Evolutionary conservation across 2,797 vertebrate genomes (phyloP).

Genomic region (Tragelaphus oryx): DNA sequence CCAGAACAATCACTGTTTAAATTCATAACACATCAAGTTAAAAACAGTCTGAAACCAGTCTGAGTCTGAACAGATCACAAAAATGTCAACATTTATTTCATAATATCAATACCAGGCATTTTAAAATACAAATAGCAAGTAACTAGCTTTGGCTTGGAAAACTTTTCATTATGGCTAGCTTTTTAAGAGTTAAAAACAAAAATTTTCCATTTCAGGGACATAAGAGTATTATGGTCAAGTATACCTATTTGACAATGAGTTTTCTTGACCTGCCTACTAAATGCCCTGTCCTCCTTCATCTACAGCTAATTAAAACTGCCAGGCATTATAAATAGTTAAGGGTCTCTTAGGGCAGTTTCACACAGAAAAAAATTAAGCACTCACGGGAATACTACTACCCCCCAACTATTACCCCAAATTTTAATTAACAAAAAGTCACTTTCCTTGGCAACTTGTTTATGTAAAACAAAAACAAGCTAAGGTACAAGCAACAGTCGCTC

Average conservation of each 20-base stretch:
- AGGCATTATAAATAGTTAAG: neutral
- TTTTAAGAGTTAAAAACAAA: neutral
- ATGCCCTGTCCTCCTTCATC: neutral
- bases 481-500: neutral
- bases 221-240: neutral
- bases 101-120: neutral
- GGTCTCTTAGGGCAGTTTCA: neutral
- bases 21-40: neutral
- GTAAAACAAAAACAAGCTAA: conserved; percentile 10
- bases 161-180: neutral
- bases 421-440: neutral
- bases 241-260: neutral
- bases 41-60: conserved; percentile 18
- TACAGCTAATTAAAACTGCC: neutral
- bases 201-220: neutral
- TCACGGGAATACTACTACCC: neutral
- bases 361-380: neutral
- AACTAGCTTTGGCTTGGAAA: neutral
- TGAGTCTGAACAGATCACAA: neutral
- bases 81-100: neutral
- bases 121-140: neutral
- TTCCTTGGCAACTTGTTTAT: neutral
- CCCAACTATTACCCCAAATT: neutral
- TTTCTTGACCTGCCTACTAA: conserved; percentile 17
- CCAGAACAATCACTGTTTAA: neutral